These are phyloP conservation scores for Drosophila mojavensis DNA, from an alignment of 1,140 invertebrate genomes.

Conservation along the genomic window DNA sequence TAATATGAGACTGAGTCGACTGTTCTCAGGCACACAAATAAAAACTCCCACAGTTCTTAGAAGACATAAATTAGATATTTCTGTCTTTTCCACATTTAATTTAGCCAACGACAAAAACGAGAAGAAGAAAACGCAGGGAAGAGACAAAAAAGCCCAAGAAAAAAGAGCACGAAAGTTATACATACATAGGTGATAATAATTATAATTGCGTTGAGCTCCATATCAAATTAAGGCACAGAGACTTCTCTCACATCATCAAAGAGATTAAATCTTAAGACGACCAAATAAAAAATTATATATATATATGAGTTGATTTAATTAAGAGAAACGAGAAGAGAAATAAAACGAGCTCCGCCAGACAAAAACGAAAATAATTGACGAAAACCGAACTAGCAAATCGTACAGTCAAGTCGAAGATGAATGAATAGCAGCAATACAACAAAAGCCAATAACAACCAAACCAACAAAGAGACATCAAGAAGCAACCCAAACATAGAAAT, in stretches of 20 bases:
- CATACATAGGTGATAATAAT: conserved; percentile 54
- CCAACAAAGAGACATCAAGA: conserved; percentile 20
- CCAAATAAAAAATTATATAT: conserved; percentile 13
- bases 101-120: conserved; percentile 11
- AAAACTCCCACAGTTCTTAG: conserved; percentile 74
- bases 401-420: conserved; percentile 47
- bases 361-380: conserved; percentile 59
- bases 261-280: conserved; percentile 53
- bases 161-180: neutral
- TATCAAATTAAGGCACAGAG: conserved; percentile 44
- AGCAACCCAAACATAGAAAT: conserved; percentile 19
- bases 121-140: too few relatives aligned
- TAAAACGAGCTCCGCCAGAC: neutral
- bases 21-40: neutral
- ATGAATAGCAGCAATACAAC: neutral
- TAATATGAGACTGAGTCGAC: conserved; percentile 33
- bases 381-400: conserved; percentile 24
- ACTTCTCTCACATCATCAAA: conserved; percentile 62
- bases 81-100: conserved; percentile 38
- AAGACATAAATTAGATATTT: conserved; percentile 72
- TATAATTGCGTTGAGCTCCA: conserved; percentile 62
- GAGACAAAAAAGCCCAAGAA: too few relatives aligned
- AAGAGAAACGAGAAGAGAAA: conserved; percentile 39
- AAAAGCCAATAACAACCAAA: neutral
- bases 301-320: conserved; percentile 72